Evolutionary conservation across 2,113 vertebrate genomes (phyloP).

Genomic region (Lepisosteus osseus): DNA sequence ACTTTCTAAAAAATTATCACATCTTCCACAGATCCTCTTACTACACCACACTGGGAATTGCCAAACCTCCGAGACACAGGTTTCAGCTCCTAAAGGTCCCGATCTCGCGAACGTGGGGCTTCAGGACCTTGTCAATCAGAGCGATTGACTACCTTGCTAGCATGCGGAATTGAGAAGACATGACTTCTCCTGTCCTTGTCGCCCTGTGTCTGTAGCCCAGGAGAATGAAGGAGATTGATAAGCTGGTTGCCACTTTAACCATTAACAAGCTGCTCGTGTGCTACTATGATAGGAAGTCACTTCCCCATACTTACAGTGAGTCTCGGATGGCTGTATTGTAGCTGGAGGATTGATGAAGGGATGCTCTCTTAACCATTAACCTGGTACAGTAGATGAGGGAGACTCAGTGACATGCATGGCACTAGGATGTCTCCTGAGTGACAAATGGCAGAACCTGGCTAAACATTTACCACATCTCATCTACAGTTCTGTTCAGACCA

Average conservation of each 20-base stretch:
- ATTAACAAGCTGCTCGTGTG: constrained; percentile 45
- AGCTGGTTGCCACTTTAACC: constrained; percentile 45
- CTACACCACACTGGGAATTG: too few species aligned
- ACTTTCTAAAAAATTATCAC: too few species aligned
- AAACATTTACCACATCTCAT: constrained; percentile 54
- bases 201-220: constrained; percentile 36
- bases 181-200: not conserved
- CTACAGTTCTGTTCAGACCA: constrained; percentile 40
- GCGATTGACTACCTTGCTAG: too few species aligned
- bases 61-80: too few species aligned
- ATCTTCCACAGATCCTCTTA: too few species aligned
- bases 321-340: constrained; percentile 25
- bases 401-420: constrained; percentile 7
- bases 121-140: too few species aligned
- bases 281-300: not conserved
- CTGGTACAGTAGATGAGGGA: constrained; percentile 26
- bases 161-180: too few species aligned
- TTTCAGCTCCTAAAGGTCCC: too few species aligned
- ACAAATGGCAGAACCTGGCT: constrained; percentile 40
- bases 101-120: too few species aligned
- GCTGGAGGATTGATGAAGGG: constrained; percentile 42
- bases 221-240: constrained; percentile 55
- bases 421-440: constrained; percentile 18
- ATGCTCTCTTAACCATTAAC: constrained; percentile 66
- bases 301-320: constrained; percentile 16